Evolutionary conservation across 2,888 invertebrate species (phyloP).

Genomic region (Philereme vetulata): DNA sequence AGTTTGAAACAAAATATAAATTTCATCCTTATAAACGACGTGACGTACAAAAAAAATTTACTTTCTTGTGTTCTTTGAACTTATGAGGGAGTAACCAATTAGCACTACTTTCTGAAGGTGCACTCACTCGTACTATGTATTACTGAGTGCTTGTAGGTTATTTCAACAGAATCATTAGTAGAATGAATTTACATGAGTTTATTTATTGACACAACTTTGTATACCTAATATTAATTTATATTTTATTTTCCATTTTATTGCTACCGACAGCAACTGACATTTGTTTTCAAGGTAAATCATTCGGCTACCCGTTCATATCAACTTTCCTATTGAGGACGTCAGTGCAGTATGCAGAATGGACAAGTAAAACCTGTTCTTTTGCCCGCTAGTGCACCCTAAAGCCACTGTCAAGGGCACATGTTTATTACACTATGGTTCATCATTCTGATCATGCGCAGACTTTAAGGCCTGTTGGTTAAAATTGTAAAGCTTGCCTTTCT

Average conservation of each 20-base stretch:
- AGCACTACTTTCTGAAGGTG: too few species aligned
- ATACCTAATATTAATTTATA: slow-evolving; percentile 48
- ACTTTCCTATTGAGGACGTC: slow-evolving; percentile 36
- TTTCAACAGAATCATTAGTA: too few species aligned
- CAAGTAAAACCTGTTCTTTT: slow-evolving; percentile 14
- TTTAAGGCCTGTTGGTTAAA: background rate
- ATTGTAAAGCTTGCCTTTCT: too few species aligned
- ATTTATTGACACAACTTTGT: background rate
- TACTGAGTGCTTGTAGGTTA: too few species aligned
- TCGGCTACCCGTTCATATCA: slow-evolving; percentile 50
- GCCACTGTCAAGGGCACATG: slow-evolving; percentile 15
- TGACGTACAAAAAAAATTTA: too few species aligned
- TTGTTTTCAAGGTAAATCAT: slow-evolving; percentile 79
- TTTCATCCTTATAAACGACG: too few species aligned
- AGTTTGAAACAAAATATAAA: too few species aligned
- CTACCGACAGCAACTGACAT: slow-evolving; percentile 81
- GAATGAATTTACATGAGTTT: too few species aligned
- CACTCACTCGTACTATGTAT: too few species aligned
- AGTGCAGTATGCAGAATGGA: slow-evolving; percentile 25
- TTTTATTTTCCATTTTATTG: slow-evolving; percentile 70
- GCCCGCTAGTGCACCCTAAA: slow-evolving; percentile 12
- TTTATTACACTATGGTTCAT: slow-evolving; percentile 1
- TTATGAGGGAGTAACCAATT: too few species aligned
- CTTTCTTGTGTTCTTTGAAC: too few species aligned
- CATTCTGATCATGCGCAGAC: background rate